phyloP scores from a whole-genome alignment of 1,140 invertebrate species.

The Drosophila suzukii region DNA sequence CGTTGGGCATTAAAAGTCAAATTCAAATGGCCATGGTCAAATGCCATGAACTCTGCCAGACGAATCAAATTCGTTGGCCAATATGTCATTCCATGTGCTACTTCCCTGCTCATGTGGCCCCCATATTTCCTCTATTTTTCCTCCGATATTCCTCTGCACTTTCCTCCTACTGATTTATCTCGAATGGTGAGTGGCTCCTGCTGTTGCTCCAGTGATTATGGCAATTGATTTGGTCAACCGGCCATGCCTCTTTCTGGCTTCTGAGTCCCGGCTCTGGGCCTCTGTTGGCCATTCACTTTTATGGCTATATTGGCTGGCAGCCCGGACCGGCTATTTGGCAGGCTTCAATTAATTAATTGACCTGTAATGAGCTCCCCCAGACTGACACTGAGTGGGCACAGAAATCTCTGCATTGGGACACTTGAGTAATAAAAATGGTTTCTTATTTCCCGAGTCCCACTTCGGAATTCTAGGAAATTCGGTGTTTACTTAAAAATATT shows the following conservation, averaged over 20 bases:
- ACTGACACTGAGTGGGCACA: conserved; percentile 26
- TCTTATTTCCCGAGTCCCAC: neutral
- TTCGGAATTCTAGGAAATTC: neutral
- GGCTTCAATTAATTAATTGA: conserved; percentile 65
- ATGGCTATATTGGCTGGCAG: conserved; percentile 46
- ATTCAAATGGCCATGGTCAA: conserved; percentile 37
- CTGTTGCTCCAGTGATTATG: conserved; percentile 43
- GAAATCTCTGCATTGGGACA: neutral
- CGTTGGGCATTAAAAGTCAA: conserved; percentile 42
- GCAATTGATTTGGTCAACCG: conserved; percentile 47
- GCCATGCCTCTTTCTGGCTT: conserved; percentile 6
- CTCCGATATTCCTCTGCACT: neutral
- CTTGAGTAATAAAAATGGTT: conserved; percentile 8
- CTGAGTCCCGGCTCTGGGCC: neutral
- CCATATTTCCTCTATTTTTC: conserved; percentile 1
- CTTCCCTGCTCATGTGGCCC: neutral
- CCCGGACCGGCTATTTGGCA: conserved; percentile 19
- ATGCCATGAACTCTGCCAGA: conserved; percentile 25
- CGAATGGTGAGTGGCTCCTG: conserved; percentile 5
- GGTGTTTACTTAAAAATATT: neutral
- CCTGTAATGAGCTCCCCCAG: conserved; percentile 43
- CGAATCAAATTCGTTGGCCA: conserved; percentile 53
- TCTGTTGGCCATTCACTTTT: conserved; percentile 45
- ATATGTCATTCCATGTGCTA: conserved; percentile 49
- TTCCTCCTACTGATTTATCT: neutral